Evolutionary conservation across 2,888 invertebrate genomes (phyloP), one percentile per base, ranked within the genome.

Genomic region (Scaptomyza reducta): DNA sequence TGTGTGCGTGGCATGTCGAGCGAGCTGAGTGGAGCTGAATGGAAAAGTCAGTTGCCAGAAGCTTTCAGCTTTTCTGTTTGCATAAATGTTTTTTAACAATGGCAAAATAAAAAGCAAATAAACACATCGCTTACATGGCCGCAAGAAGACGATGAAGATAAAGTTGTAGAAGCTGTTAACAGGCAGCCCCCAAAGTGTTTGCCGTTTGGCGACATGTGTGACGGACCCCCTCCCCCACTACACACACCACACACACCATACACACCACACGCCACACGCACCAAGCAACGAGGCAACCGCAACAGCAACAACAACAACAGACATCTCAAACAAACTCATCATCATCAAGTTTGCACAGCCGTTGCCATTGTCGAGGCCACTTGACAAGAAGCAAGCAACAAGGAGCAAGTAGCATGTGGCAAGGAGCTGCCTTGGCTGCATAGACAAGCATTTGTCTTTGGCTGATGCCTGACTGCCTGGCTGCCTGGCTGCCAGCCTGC

Each of bases 201-300:
- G 77, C 74, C 77, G 74, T 66, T 78, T 72, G 82, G 77, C 64
- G 72, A 79, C 77, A 81, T 79, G 80, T 83, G 77, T 71, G 74
- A 59, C 41, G 42, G 42, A 42, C 42, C 4, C 4, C 11, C 29
- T 5, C 29, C 14, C 29, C 11, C 22, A 22, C 22, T 3, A 35
- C 13, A 4, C 33, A 35, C 9, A 14, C 38, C 14, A 38, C 14
- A 9, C 7, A 7, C 38, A 38, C 42, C n/a, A n/a, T n/a, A n/a
- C n/a, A n/a, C n/a, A n/a, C n/a, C n/a, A 18, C 1, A 6, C 11
- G n/a, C n/a, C 29, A 4, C 11, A 11, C 31, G 13, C 31, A 33
- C 18, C 11, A 10, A 5, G 22, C 22, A 13, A 38, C 22, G 27
- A 14, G 14, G 10, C 50, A 54, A 44, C 60, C 38, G 38, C 70